These are phyloP conservation scores for Tiaroga cobitis DNA, from an alignment of 2,797 vertebrate species.

Conservation along the genomic window DNA sequence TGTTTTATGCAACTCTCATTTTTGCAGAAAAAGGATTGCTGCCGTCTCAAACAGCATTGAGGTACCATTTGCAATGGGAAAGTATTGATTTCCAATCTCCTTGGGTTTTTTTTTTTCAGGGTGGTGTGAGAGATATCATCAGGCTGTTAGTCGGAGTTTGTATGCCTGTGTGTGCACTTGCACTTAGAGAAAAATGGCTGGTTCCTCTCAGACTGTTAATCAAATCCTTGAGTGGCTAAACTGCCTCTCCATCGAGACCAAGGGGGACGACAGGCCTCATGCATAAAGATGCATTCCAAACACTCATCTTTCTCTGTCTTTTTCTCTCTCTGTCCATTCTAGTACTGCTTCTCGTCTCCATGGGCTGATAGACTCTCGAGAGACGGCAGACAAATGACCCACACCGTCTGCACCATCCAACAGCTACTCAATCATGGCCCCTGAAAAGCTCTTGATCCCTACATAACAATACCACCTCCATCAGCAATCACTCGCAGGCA, in stretches of 20 bases:
- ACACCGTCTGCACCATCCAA: constrained; percentile 31
- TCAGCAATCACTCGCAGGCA: constrained; percentile 43
- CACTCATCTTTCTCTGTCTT: constrained; percentile 58
- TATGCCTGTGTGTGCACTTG: constrained; percentile 48
- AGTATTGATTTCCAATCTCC: constrained; percentile 50
- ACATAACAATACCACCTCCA: constrained; percentile 50
- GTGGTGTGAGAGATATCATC: constrained; percentile 50
- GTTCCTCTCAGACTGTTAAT: constrained; percentile 65
- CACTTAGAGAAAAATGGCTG: constrained; percentile 62
- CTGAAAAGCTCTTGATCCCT: constrained; percentile 58
- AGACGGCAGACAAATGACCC: constrained; percentile 56
- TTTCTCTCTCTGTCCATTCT: constrained; percentile 39
- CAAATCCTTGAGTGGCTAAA: constrained; percentile 64
- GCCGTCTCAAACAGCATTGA: constrained; percentile 21
- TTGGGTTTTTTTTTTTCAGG: constrained; percentile 5
- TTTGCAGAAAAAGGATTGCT: constrained; percentile 41
- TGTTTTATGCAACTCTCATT: constrained; percentile 44
- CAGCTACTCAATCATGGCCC: constrained; percentile 33
- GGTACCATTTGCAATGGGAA: constrained; percentile 44
- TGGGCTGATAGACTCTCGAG: constrained; percentile 60
- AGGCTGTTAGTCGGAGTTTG: constrained; percentile 47
- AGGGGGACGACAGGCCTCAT: constrained; percentile 61
- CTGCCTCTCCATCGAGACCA: constrained; percentile 62
- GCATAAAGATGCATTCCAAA: constrained; percentile 64
- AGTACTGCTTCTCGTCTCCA: constrained; percentile 44